These are phyloP conservation scores for Athripsodes cinereus DNA, from an alignment of 2,888 invertebrate genomes.

Conservation along the genomic window DNA sequence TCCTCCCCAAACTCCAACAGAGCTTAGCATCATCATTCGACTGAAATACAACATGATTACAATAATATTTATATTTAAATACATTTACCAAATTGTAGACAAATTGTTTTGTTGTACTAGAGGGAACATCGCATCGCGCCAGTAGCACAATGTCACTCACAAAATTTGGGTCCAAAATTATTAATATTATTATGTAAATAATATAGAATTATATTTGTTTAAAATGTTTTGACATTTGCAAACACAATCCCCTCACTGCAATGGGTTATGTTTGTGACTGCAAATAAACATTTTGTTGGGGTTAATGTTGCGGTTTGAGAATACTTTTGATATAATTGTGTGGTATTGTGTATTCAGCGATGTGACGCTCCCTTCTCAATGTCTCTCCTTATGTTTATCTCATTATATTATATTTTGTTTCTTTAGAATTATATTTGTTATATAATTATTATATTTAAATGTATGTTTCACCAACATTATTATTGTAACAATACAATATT, in stretches of 20 bases:
- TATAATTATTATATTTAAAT: conserved; percentile 16
- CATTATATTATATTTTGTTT: conserved; percentile 15
- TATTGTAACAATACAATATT: neutral
- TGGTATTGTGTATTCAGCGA: neutral
- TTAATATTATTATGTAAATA: neutral
- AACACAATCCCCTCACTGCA: neutral
- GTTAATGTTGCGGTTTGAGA: neutral
- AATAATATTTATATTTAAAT: conserved; percentile 5
- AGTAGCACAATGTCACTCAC: neutral
- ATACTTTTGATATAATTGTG: neutral
- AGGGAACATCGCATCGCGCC: neutral
- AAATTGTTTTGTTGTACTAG: neutral
- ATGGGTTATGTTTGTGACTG: neutral
- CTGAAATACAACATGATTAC: conserved; percentile 6
- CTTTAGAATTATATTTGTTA: conserved; percentile 21
- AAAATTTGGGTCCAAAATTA: neutral
- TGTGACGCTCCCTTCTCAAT: neutral
- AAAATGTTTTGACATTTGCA: conserved; percentile 6
- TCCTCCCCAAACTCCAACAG: conserved; percentile 11
- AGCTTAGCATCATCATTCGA: conserved; percentile 19
- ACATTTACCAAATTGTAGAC: conserved; percentile 3
- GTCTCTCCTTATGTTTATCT: neutral
- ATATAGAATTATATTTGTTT: conserved; percentile 14
- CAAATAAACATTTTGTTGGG: neutral
- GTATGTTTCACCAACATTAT: conserved; percentile 16